phyloP scores from a whole-genome alignment of 2,113 vertebrate species.

The Alosa alosa region DNA sequence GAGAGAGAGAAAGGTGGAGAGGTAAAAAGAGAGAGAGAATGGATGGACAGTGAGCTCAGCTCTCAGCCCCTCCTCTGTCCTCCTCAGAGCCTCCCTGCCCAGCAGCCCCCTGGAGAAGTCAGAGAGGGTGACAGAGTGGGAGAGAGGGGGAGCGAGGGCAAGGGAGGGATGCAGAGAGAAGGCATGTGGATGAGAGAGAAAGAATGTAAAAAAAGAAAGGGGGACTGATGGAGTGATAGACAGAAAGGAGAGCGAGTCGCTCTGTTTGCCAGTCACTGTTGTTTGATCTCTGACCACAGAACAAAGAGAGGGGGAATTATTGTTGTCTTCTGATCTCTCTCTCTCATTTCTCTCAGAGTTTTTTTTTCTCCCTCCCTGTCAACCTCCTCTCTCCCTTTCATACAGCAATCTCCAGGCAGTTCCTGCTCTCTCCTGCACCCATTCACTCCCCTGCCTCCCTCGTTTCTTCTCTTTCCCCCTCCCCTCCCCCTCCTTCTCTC shows the following conservation, averaged over 20 bases:
- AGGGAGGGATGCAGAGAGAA: conserved; percentile 14
- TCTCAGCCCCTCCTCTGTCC: conserved; percentile 57
- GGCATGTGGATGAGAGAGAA: conserved; percentile 43
- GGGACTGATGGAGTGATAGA: neutral
- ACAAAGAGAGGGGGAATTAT: conserved; percentile 49
- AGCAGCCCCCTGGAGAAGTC: conserved; percentile 40
- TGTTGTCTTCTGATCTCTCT: conserved; percentile 49
- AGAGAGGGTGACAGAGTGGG: conserved; percentile 50
- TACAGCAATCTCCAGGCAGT: conserved; percentile 52
- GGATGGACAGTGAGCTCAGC: conserved; percentile 53
- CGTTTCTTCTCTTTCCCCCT: conserved; percentile 12
- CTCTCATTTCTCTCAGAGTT: conserved; percentile 13
- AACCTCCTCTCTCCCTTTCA: neutral
- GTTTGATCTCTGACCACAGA: conserved; percentile 56
- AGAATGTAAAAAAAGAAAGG: conserved; percentile 30
- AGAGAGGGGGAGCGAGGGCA: conserved; percentile 27
- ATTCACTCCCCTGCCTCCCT: conserved; percentile 17
- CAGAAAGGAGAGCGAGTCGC: conserved; percentile 37
- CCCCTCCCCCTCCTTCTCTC: neutral
- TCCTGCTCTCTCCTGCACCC: conserved; percentile 28
- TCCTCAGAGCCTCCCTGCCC: conserved; percentile 49
- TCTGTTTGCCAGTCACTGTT: conserved; percentile 36
- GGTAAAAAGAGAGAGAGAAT: conserved; percentile 58
- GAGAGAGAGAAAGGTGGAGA: neutral
- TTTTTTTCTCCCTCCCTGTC: neutral